Evolutionary conservation across 2,113 vertebrate genomes (phyloP), one percentile per base, ranked within the genome.

Genomic region (Hipposideros armiger): DNA sequence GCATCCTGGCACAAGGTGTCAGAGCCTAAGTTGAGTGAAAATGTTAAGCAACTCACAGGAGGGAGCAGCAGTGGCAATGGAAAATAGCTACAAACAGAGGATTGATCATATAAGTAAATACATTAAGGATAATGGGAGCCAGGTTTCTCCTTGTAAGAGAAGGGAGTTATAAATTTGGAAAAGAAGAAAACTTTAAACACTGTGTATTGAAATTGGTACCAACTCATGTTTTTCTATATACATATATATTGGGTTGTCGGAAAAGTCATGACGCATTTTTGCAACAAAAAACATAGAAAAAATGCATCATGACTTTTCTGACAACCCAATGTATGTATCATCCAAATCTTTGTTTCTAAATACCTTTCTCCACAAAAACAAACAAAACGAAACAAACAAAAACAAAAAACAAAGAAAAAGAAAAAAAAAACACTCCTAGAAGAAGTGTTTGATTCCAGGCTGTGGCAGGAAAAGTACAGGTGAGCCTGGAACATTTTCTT

Each of bases 101-200:
- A 78, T 4, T 76, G 54, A 80, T 40, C 72, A 78, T 73, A 7
- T 72, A 87, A 73, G 5, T 73, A 82, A 87, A 81, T 9, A 90
- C 19, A 64, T 32, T 66, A 85, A 94, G 36, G 26, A 80, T 76
- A 87, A 56, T 5, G n/a, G 42, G 11, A 95, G 50, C 45, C 17
- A 86, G 40, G 42, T 30, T 82, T 82, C 64, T 90, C 8, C 70
- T 86, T 62, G 0, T 78, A 92, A 94, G 66, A 74, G 6, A 92
- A 85, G 11, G 24, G n/a, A 92, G 36, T 77, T 74, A 91, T 8
- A 96, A 83, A 93, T 64, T 64, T 88, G 45, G 10, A 40, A 78
- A 73, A 10, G 15, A 20, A 92, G 82, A 93, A 95, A 93, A 85
- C 3, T 28, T 73, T 56, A 90, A 80, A 77, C 22, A 30, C 6